Base-by-base conservation (phyloP, 2,113 vertebrate species). In the Harpagus bidentatus region DNA sequence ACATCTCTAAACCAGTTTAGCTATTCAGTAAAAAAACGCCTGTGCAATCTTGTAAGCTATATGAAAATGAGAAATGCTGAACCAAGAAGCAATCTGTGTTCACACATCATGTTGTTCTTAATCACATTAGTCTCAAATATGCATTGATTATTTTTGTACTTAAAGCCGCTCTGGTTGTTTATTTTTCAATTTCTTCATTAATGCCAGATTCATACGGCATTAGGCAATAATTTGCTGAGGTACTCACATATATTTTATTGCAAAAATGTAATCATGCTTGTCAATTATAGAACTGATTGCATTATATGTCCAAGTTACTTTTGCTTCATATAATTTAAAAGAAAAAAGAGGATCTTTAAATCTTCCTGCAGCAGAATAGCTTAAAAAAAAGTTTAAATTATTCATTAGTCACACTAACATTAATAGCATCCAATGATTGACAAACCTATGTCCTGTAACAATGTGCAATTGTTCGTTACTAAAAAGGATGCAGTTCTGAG, bases 101-200 rank as follows among this genome's bases (percentile, higher is more conserved):
- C 62, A 74, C 59, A 93, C 88, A 85, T 96, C 74, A 16, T 50
- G 32, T 92, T 82, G 32, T 28, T 87, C 82, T 78, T 95, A 94
- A 95, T 97, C 82, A 93, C 71, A 48, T 95, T 89, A 95, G 76
- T 91, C 88, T 97, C 74, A 69, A 96, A 97, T 91, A 91, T 53
- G 79, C 91, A 50, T 93, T 94, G 91, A 88, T 86, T 71, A 36
- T 40, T 96, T 97, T 96, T 90, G 28, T 82, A 82, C 65, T 92
- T 95, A 88, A 94, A 81, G 59, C 71, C 89, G 42, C 79, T 90
- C 50, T 74, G 89, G 67, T 36, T 96, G 93, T 97, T 97, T 97
- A 91, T 96, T 96, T 96, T 97, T 93, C 91, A 94, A 72, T 94
- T 97, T 93, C 86, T 97, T 96, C 67, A 96, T 97, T 97, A 97